Percentiles rank a stretch among this genome's conserved stretches.
These are phyloP conservation scores for Oryzias celebensis DNA, from an alignment of 2,113 vertebrate genomes.

Conservation along the genomic window DNA sequence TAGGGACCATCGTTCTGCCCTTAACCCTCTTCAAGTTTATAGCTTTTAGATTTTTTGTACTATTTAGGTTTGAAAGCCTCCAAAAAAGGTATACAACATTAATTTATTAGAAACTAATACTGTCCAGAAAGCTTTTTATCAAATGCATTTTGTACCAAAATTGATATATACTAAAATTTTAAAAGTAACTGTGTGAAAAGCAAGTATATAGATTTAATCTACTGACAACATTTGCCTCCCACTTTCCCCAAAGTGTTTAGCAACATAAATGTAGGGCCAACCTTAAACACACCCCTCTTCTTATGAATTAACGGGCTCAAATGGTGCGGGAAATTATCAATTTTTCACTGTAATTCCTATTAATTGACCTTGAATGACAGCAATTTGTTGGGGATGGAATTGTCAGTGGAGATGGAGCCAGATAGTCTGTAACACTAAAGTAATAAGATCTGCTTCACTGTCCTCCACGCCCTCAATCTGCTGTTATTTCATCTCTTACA, in stretches of 20 bases:
- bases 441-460: conserved; percentile 32
- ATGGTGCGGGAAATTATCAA: conserved; percentile 63
- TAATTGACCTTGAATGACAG: conserved; percentile 75
- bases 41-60: conserved; percentile 74
- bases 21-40: conserved; percentile 66
- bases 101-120: conserved; percentile 63
- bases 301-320: conserved; percentile 65
- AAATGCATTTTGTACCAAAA: conserved; percentile 29
- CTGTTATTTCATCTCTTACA: conserved; percentile 45
- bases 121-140: conserved; percentile 41
- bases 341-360: conserved; percentile 62
- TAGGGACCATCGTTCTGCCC: conserved; percentile 56
- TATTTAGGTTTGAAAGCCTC: conserved; percentile 73
- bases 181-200: neutral
- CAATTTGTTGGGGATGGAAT: conserved; percentile 62
- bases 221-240: conserved; percentile 15
- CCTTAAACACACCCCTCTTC: conserved; percentile 61
- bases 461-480: conserved; percentile 15
- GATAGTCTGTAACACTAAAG: conserved; percentile 45
- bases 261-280: conserved; percentile 57
- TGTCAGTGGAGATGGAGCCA: conserved; percentile 55
- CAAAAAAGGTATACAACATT: conserved; percentile 56
- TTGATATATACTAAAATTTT: neutral
- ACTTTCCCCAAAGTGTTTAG: conserved; percentile 43
- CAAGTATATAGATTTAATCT: neutral